phyloP scores from a whole-genome alignment of 1,140 invertebrate genomes.

The Ceratina japonica region DNA sequence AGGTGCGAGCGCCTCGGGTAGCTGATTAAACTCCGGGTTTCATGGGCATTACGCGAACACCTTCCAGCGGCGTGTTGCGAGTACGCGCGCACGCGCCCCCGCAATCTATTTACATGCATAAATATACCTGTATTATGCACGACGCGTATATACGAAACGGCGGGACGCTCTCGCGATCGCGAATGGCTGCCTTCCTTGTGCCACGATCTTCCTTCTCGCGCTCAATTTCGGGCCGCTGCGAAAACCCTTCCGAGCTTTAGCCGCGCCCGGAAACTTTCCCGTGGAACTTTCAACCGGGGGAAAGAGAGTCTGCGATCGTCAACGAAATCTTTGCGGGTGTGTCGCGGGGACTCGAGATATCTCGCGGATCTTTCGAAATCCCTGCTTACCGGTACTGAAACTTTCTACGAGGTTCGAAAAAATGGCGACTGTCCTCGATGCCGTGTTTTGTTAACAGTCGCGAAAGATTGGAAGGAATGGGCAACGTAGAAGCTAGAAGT shows the following conservation, averaged over 20 bases:
- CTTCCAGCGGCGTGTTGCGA: conserved; percentile 37
- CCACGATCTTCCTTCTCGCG: conserved; percentile 12
- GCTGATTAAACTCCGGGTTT: conserved; percentile 69
- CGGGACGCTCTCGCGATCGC: too few species aligned
- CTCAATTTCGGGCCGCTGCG: background rate
- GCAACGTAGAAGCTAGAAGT: too few species aligned
- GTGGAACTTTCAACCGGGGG: background rate
- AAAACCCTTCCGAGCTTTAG: background rate
- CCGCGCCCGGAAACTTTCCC: background rate
- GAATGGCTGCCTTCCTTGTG: too few species aligned
- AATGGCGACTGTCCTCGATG: too few species aligned
- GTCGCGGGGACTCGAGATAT: background rate
- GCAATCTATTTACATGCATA: conserved; percentile 54
- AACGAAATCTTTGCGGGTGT: background rate
- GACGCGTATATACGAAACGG: conserved; percentile 20
- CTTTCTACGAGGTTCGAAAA: background rate
- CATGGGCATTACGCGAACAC: conserved; percentile 62
- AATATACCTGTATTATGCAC: conserved; percentile 49
- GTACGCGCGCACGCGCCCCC: conserved; percentile 7
- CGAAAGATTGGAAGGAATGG: too few species aligned
- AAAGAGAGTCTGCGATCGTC: background rate
- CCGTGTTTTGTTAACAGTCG: too few species aligned
- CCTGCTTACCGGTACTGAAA: background rate
- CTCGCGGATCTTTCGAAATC: background rate
- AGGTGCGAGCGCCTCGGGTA: conserved; percentile 26